Base-by-base conservation (phyloP, 2,888 invertebrate genomes). In the Azorinus chamasolen region DNA sequence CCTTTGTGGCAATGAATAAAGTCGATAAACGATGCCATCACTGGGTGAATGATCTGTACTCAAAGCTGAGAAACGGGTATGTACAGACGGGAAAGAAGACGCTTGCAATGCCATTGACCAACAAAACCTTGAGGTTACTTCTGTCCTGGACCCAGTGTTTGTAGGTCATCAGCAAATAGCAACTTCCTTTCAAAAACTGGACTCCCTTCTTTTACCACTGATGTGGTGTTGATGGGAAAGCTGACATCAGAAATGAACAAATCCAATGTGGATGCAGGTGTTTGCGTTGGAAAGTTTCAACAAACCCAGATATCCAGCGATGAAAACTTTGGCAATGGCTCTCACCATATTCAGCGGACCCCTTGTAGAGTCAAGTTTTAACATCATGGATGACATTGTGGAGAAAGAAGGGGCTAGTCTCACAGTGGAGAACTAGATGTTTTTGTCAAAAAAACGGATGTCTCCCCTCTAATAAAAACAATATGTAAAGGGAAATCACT, bases 261-360 rank as follows among this genome's bases (percentile, higher is more conserved):
- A 8, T 58, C 24, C 43, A 58, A 25, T 41, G 51, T 59, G 20
- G 66, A 68, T 39, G 2, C 41, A n/a, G 41, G 65, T 72, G 10
- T 51, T 58, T 27, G 1, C 18, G 10, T 37, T 72, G 37, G 46
- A 72, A 16, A 50, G n/a, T 14, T 63, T 62, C 22, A 46, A 64
- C 18, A 32, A 53, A 16, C 46, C 20, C 0, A 43, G 72, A 18
- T 72, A 72, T 27, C 65, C 59, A n/a, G 32, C 20, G 10, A 20
- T 71, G 53, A 58, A 10, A 50, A 20, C 4, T 5, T 18, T 71
- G 4, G 59, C 39, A 14, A 24, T 16, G 2, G 25, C 72, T 0
- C 24, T 64, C 14, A 65, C 72, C 14, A 53, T 59, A 18, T 72
- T 72, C 46, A 65, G 65, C 32, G 64, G 72, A 16, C 64, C 64